Percentiles rank a stretch among this genome's conserved stretches.
Conservation (phyloP, 1,140 invertebrate genomes). For the Drosophila pandora region DNA sequence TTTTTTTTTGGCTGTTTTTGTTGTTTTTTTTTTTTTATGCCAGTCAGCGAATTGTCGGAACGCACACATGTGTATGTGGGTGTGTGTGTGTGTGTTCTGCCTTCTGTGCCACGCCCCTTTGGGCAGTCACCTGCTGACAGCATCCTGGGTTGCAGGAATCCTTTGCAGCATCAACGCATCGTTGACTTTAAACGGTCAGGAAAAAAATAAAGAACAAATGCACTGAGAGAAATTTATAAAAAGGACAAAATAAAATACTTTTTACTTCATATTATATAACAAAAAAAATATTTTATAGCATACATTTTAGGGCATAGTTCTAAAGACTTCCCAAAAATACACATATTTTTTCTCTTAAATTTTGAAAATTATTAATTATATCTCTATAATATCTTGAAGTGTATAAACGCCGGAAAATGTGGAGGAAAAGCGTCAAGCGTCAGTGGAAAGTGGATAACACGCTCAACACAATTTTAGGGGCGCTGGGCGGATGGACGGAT, state of each 20-base stretch:
- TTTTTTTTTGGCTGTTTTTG: not conserved
- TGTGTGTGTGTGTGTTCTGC: slow-evolving; percentile 31
- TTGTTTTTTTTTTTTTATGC: slow-evolving; percentile 13
- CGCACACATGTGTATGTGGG: slow-evolving; percentile 19
- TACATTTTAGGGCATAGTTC: not conserved
- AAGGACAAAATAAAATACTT: too few relatives aligned
- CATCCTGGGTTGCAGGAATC: slow-evolving; percentile 27
- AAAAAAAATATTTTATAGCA: not conserved
- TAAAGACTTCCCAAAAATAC: not conserved
- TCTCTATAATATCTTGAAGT: not conserved
- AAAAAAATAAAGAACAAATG: slow-evolving; percentile 3
- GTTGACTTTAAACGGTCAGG: slow-evolving; percentile 45
- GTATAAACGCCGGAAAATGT: slow-evolving; percentile 1
- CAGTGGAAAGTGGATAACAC: slow-evolving; percentile 41
- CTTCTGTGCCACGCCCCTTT: slow-evolving; percentile 36
- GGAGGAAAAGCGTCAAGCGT: slow-evolving; percentile 5
- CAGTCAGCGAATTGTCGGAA: slow-evolving; percentile 39
- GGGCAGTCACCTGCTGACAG: slow-evolving; percentile 53
- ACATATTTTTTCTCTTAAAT: not conserved
- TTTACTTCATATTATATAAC: too few relatives aligned
- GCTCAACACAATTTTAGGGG: slow-evolving; percentile 37
- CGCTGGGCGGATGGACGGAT: not conserved
- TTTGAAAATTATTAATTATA: too few relatives aligned
- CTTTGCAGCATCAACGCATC: slow-evolving; percentile 46
- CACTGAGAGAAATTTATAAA: not conserved